phyloP scores from a whole-genome alignment of 2,113 vertebrate species.

The Rhinopithecus roxellana region DNA sequence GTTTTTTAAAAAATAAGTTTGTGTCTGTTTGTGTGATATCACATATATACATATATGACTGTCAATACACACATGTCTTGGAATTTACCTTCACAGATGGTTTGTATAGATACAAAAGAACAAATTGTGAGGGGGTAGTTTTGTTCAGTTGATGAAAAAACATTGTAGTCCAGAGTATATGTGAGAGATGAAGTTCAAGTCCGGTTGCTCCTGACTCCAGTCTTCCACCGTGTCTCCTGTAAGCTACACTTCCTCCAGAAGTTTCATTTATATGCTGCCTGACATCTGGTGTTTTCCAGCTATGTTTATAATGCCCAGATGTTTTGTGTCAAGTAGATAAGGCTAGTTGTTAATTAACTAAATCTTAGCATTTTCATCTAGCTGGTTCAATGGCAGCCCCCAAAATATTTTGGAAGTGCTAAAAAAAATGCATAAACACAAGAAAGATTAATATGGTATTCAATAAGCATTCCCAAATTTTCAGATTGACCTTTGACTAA shows the following conservation, averaged over 20 bases:
- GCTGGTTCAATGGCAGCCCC: not conserved
- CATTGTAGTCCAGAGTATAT: too few species aligned
- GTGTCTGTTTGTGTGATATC: not conserved
- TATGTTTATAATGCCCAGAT: not conserved
- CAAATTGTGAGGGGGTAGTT: not conserved
- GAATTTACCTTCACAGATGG: not conserved
- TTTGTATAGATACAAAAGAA: not conserved
- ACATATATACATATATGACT: not conserved
- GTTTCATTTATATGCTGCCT: not conserved
- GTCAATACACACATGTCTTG: not conserved
- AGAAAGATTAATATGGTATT: not conserved
- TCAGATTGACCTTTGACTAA: not conserved
- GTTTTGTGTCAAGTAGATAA: not conserved
- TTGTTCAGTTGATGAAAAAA: not conserved
- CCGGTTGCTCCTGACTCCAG: not conserved
- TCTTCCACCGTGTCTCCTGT: not conserved
- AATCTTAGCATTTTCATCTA: constrained; percentile 25
- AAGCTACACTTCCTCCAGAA: not conserved
- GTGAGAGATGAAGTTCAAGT: not conserved
- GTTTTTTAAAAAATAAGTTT: not conserved
- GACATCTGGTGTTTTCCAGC: constrained; percentile 20
- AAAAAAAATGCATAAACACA: not conserved
- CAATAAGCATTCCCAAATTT: not conserved
- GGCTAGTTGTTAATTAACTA: not conserved
- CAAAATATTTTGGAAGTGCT: constrained; percentile 17